Conservation (phyloP, 2,888 invertebrate genomes). For the Globia sparganii region DNA sequence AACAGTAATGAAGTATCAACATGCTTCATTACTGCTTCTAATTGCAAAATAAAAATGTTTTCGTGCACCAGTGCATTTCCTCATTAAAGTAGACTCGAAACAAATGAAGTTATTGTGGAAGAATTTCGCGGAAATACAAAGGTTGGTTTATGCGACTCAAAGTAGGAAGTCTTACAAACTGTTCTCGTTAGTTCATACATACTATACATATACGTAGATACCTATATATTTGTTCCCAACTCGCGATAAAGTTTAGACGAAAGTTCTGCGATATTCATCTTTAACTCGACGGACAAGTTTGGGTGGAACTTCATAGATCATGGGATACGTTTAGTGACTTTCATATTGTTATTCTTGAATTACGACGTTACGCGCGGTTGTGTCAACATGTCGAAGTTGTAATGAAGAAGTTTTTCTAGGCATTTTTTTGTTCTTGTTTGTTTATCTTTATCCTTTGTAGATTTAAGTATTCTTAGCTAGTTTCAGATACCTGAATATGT, state of each 20-base stretch:
- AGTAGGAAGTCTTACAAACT: slow-evolving; percentile 68
- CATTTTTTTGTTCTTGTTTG: not conserved
- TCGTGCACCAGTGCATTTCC: slow-evolving; percentile 11
- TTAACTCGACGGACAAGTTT: slow-evolving; percentile 67
- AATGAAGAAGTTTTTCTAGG: slow-evolving; percentile 35
- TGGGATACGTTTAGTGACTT: slow-evolving; percentile 66
- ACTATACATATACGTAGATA: no score
- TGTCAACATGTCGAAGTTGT: slow-evolving; percentile 37
- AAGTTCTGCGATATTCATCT: slow-evolving; percentile 79
- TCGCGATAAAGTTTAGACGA: slow-evolving; percentile 71
- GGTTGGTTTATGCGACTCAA: slow-evolving; percentile 53
- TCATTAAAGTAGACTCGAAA: slow-evolving; percentile 16
- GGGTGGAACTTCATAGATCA: slow-evolving; percentile 68
- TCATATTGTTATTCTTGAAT: slow-evolving; percentile 62
- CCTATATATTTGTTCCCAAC: slow-evolving; percentile 61
- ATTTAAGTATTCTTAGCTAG: not conserved
- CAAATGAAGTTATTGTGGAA: slow-evolving; percentile 13
- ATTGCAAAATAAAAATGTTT: not conserved
- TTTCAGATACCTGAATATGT: not conserved
- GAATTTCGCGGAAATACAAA: slow-evolving; percentile 22
- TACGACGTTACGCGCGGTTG: slow-evolving; percentile 37
- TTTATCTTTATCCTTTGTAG: not conserved
- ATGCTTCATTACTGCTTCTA: not conserved
- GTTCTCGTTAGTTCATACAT: slow-evolving; percentile 73
- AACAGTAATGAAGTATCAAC: slow-evolving; percentile 5